Conservation (phyloP, 2,797 vertebrate species). For the Iguana delicatissima region DNA sequence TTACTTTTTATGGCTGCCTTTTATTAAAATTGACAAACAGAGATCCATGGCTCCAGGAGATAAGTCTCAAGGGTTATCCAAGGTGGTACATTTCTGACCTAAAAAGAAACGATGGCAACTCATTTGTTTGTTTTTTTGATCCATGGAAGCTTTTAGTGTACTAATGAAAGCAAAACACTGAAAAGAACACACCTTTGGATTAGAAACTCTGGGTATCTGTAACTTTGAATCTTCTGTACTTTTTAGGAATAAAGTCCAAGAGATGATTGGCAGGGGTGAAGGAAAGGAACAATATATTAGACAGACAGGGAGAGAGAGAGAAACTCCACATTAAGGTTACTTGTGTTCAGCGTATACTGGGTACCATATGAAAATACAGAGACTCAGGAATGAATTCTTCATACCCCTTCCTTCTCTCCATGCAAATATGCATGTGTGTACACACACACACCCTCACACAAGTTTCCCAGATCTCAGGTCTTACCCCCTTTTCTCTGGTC, state of each 20-base stretch:
- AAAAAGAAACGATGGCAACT: conserved; percentile 61
- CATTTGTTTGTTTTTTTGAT: conserved; percentile 59
- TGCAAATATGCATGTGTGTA: no score
- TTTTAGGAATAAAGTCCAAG: conserved; percentile 33
- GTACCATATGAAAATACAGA: neutral
- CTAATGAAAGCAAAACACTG: conserved; percentile 67
- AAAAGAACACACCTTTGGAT: conserved; percentile 33
- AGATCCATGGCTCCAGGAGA: conserved; percentile 63
- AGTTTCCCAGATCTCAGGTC: no score
- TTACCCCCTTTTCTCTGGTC: no score
- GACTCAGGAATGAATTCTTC: neutral
- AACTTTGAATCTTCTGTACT: neutral
- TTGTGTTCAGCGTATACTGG: neutral
- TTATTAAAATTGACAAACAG: conserved; percentile 74
- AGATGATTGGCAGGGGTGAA: neutral
- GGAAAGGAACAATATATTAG: neutral
- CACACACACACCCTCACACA: neutral
- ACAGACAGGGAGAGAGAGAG: neutral
- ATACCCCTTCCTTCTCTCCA: no score
- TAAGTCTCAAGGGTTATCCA: conserved; percentile 66
- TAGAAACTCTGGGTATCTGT: conserved; percentile 43
- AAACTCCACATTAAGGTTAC: neutral
- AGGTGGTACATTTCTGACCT: conserved; percentile 48
- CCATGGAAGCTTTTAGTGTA: conserved; percentile 69
- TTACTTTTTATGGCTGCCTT: conserved; percentile 71